Evolutionary conservation across 2,888 invertebrate species (phyloP).

Genomic region (Melanostoma scalare): DNA sequence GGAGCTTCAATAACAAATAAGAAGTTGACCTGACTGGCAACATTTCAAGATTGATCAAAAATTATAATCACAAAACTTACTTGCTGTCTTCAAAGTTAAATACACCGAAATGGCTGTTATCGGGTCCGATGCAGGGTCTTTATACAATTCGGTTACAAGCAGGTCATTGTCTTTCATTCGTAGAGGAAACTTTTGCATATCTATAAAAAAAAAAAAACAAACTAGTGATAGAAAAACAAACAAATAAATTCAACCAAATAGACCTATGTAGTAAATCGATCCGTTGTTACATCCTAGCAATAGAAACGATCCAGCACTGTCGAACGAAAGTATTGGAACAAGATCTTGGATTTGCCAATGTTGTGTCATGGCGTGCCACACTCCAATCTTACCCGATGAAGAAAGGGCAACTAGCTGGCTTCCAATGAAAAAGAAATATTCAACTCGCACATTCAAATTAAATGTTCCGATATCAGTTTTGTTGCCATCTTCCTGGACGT

Average conservation of each 20-base stretch:
- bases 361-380: constrained; percentile 99
- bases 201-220: constrained; percentile 82
- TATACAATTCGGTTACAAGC: constrained; percentile 96
- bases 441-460: constrained; percentile 95
- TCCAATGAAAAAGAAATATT: constrained; percentile 98
- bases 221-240: constrained; percentile 5
- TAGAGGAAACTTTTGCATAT: constrained; percentile 99
- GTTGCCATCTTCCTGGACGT: constrained; percentile 89
- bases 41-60: no score
- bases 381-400: constrained; percentile 95
- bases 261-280: constrained; percentile 98
- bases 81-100: constrained; percentile 99
- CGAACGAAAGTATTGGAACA: constrained; percentile 96
- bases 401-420: constrained; percentile 98
- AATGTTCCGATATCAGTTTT: constrained; percentile 92
- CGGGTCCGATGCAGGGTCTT: constrained; percentile 96
- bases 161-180: constrained; percentile 99
- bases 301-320: constrained; percentile 97
- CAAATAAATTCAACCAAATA: constrained; percentile 67
- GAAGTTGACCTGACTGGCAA: no score
- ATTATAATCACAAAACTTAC: constrained; percentile 84
- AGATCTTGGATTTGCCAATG: constrained; percentile 99
- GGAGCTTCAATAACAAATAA: no score
- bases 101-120: constrained; percentile 99
- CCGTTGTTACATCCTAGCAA: constrained; percentile 97